phyloP scores from a whole-genome alignment of 2,113 vertebrate species.

The Chiloscyllium plagiosum region DNA sequence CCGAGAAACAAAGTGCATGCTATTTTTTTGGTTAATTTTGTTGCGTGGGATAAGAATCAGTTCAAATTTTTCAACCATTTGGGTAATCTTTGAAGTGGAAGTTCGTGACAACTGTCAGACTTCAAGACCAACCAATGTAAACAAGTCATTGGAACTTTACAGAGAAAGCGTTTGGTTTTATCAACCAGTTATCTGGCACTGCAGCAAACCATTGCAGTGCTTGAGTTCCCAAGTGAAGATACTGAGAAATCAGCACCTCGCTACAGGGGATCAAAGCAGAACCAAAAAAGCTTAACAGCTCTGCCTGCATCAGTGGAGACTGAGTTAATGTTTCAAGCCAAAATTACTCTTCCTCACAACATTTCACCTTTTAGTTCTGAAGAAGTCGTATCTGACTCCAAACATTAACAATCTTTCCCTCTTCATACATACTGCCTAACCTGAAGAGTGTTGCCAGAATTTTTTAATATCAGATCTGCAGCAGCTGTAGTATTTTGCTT shows the following conservation, averaged over 20 bases:
- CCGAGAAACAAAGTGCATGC: not conserved
- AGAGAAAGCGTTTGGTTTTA: not conserved
- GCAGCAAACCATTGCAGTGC: not conserved
- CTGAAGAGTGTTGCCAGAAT: too few relatives aligned
- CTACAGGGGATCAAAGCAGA: not conserved
- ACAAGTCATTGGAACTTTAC: not conserved
- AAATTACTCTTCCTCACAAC: too few relatives aligned
- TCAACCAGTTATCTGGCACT: not conserved
- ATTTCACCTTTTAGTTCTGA: too few relatives aligned
- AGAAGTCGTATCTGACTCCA: too few relatives aligned
- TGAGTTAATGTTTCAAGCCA: too few relatives aligned
- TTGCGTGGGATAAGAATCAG: not conserved
- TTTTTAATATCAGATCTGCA: too few relatives aligned
- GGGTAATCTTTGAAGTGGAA: not conserved
- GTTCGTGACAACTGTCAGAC: not conserved
- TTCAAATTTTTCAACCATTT: not conserved
- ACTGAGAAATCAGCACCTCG: not conserved
- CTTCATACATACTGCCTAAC: too few relatives aligned
- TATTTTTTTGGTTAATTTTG: not conserved
- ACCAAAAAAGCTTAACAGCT: not conserved
- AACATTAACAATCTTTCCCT: too few relatives aligned
- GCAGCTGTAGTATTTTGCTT: too few relatives aligned
- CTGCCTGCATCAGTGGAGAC: too few relatives aligned
- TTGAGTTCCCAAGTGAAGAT: not conserved
- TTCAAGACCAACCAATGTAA: not conserved